These are phyloP conservation scores for Drosophila virilis DNA, from an alignment of 1,140 invertebrate species.

Conservation along the genomic window DNA sequence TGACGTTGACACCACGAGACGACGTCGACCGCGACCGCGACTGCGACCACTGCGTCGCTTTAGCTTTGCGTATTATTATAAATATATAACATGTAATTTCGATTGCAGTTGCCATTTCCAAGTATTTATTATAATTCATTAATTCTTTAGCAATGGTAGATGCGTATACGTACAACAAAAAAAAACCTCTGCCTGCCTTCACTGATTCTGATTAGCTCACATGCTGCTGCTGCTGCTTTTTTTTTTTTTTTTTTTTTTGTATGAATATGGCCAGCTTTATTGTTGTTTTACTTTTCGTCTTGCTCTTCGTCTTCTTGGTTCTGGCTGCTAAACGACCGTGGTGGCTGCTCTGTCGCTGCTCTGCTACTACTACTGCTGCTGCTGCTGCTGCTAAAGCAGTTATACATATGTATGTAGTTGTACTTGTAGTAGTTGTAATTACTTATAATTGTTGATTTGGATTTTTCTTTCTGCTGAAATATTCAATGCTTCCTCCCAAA, in stretches of 20 bases:
- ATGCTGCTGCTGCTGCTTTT: constrained; percentile 18
- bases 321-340: constrained; percentile 50
- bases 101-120: constrained; percentile 22
- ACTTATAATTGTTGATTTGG: constrained; percentile 47
- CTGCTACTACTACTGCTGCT: constrained; percentile 30
- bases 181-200: constrained; percentile 29
- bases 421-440: constrained; percentile 32
- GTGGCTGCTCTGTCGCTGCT: constrained; percentile 38
- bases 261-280: constrained; percentile 55
- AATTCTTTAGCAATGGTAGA: constrained; percentile 7
- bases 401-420: constrained; percentile 29
- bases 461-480: constrained; percentile 26
- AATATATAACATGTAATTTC: constrained; percentile 43
- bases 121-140: constrained; percentile 20
- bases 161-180: constrained; percentile 11
- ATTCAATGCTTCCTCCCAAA: constrained; percentile 20
- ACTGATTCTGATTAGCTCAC: constrained; percentile 56
- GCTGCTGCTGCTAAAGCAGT: constrained; percentile 38
- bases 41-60: constrained; percentile 25
- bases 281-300: constrained; percentile 57
- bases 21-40: constrained; percentile 24
- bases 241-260: constrained; percentile 39
- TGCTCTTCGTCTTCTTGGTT: constrained; percentile 48
- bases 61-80: constrained; percentile 40
- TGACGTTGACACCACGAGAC: constrained; percentile 52